Evolutionary conservation across 1,140 invertebrate species (phyloP), one percentile per base, ranked within the genome.

Genomic region (Dendroctonus valens): DNA sequence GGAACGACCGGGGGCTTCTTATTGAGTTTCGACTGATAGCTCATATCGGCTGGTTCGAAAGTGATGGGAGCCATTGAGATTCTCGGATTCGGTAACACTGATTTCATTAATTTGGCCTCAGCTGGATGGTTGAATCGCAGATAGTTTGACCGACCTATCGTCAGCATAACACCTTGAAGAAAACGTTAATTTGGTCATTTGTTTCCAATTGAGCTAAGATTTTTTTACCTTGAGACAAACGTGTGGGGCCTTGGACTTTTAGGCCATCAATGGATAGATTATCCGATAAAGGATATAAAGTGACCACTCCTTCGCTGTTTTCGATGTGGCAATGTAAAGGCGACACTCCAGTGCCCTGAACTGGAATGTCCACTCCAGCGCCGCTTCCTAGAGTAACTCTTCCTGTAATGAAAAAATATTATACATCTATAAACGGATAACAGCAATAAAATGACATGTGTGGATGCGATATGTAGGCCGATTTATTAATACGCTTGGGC

Each of bases 41-140:
- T 71, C 41, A 77, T 76, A 9, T 81, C 79, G 37, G 75, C 75
- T 0, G 63, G 70, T 39, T 81, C 79, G 73, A 85, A 87, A 54
- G 81, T 83, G 66, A 86, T 84, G 0, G 89, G 88, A 12, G 86
- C 84, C 87, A 92, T 91, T 4, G 91, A 92, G 48, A 92, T 88
- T 70, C 91, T 81, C 3, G 86, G 81, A 44, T 89, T 86, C 0
- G 89, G 89, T 44, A 91, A 76, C n/a, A 88, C 86, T 0, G 88
- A 88, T 79, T 90, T 92, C 81, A 94, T 89, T 62, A 92, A 83
- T 73, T 89, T 87, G 2, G 92, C 92, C 76, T 94, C 91, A 51
- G 88, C 89, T 0, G 93, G 93, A 79, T 94, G 91, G 77, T 96
- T 96, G 81, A 94, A 96, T 7, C 92, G 86, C 75, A 96, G 87